Evolutionary conservation across 2,797 vertebrate species (phyloP), one percentile per base, ranked within the genome.

Genomic region (Hypotaenidia okinawae): DNA sequence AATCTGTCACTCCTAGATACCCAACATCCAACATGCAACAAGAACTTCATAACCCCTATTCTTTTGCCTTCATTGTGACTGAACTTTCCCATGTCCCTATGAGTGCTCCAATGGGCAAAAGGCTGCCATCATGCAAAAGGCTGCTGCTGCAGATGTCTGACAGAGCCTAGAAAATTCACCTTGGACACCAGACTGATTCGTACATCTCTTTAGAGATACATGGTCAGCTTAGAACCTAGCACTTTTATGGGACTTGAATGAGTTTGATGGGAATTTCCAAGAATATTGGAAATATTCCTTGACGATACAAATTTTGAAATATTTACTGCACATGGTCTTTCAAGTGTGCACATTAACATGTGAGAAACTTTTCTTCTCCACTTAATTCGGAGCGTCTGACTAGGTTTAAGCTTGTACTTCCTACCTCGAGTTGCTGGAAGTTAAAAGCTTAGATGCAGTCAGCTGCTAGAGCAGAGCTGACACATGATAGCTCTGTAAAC

Each of bases 281-380:
- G 39, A 75, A 78, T 57, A 16, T 2, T 30, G 12, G 37, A 77
- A 83, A 64, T 52, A 73, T 11, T 82, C 45, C 39, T 57, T 32
- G 10, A 5, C 5, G 17, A 58, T 41, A 51, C 4, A 72, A 39
- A 21, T 64, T 45, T 70, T 49, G 13, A 75, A 58, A 9, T 11
- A 77, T 75, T 84, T 82, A 8, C 13, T 47, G 4, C 32, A 8
- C 6, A 3, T 8, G 14, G 5, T 59, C 18, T 80, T 63, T 70
- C 17, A 59, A 30, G 10, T 4, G 6, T 11, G 6, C 9, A 5
- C 14, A 17, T 35, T 52, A 30, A 16, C 18, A 15, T 2, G 1
- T 13, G n/a, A 55, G 8, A 37, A 80, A 28, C 13, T 85, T 87
- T 45, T 57, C 21, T 54, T 41, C 47, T 55, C 16, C 2, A 2